Evolutionary conservation across 2,113 vertebrate species (phyloP).

Genomic region (Polypterus senegalus): DNA sequence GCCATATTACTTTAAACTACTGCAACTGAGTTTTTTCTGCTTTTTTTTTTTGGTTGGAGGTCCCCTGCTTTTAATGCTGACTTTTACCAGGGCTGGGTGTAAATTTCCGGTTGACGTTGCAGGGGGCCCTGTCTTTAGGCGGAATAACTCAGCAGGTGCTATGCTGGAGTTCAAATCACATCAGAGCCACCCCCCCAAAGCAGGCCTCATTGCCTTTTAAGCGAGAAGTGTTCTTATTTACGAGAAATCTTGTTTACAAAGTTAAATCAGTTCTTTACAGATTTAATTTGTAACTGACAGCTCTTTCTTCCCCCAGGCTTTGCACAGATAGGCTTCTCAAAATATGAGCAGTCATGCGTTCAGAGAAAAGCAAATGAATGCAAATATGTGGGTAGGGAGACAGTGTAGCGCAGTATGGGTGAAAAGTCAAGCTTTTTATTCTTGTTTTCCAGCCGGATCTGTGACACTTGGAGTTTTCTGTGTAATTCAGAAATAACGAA

Average conservation of each 20-base stretch:
- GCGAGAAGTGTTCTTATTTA: constrained; percentile 30
- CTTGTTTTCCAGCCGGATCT: too few relatives aligned
- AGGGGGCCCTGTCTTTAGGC: too few relatives aligned
- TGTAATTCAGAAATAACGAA: too few relatives aligned
- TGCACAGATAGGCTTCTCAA: constrained; percentile 27
- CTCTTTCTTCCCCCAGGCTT: constrained; percentile 26
- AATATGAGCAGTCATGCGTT: constrained; percentile 20
- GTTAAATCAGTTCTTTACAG: constrained; percentile 40
- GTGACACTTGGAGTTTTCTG: too few relatives aligned
- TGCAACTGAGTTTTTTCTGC: too few relatives aligned
- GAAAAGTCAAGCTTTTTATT: constrained; percentile 6
- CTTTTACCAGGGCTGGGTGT: too few relatives aligned
- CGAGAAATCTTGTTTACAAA: constrained; percentile 42
- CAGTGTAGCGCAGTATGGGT: constrained; percentile 13
- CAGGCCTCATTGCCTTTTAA: background rate
- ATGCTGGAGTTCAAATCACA: too few relatives aligned
- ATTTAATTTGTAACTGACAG: constrained; percentile 39
- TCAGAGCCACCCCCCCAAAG: background rate
- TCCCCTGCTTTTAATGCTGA: too few relatives aligned
- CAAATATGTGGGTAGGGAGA: constrained; percentile 23
- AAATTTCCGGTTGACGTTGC: too few relatives aligned
- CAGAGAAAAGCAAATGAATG: constrained; percentile 28
- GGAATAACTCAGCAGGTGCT: too few relatives aligned
- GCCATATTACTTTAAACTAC: too few relatives aligned
- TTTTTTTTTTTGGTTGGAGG: too few relatives aligned